Conservation (phyloP, 1,140 invertebrate species). For the Oedothorax gibbosus region DNA sequence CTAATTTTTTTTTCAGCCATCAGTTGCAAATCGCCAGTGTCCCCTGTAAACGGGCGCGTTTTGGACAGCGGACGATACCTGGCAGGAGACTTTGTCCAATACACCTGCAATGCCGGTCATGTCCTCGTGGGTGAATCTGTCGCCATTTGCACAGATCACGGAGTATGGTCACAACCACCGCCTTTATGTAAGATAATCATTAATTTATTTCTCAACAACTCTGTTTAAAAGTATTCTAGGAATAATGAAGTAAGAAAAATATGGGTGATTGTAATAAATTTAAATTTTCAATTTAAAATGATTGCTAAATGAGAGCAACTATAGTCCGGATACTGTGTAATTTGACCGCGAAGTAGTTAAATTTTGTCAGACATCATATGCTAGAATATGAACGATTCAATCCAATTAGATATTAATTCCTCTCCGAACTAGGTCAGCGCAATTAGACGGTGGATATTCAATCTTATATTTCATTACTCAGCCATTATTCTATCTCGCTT, state of each 20-base stretch:
- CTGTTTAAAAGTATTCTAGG: background rate
- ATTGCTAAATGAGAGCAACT: too few relatives aligned
- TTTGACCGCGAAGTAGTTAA: too few relatives aligned
- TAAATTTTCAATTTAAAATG: too few relatives aligned
- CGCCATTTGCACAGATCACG: conserved; percentile 84
- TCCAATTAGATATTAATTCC: too few relatives aligned
- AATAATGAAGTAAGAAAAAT: too few relatives aligned
- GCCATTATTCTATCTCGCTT: too few relatives aligned
- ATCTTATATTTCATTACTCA: too few relatives aligned
- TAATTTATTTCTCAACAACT: background rate
- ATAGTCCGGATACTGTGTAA: too few relatives aligned
- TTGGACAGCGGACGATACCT: conserved; percentile 71
- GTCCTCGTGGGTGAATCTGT: conserved; percentile 81
- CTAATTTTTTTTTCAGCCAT: conserved; percentile 75
- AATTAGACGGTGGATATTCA: too few relatives aligned
- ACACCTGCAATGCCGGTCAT: conserved; percentile 79
- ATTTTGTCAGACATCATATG: too few relatives aligned
- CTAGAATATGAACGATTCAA: too few relatives aligned
- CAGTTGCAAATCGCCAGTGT: conserved; percentile 78
- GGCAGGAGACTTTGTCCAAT: conserved; percentile 80
- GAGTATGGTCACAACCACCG: conserved; percentile 86
- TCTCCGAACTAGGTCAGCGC: too few relatives aligned
- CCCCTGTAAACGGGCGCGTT: conserved; percentile 80
- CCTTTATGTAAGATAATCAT: conserved; percentile 77
- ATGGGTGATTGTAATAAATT: background rate